phyloP scores from a whole-genome alignment of 2,888 invertebrate species.

The Stenolophus ochropezus region DNA sequence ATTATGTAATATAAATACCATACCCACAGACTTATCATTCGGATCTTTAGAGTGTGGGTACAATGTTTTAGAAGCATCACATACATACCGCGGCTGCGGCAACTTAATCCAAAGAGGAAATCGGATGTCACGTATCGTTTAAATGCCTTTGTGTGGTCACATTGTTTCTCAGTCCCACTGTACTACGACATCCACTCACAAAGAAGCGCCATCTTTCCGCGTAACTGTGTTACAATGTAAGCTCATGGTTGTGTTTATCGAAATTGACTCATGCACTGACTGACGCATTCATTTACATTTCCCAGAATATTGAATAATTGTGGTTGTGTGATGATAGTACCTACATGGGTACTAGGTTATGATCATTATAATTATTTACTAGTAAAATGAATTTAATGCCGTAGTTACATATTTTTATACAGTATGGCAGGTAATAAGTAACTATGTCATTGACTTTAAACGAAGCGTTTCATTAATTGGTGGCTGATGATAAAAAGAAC shows the following conservation, averaged over 20 bases:
- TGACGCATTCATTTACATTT: too few species aligned
- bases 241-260: background rate
- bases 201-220: background rate
- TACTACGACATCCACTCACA: background rate
- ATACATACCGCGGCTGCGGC: slow-evolving; percentile 16
- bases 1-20: background rate
- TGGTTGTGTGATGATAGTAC: background rate
- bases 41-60: background rate
- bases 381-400: too few species aligned
- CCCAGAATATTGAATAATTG: background rate
- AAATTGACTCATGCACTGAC: background rate
- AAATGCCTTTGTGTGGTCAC: slow-evolving; percentile 52
- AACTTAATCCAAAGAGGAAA: slow-evolving; percentile 50
- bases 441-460: too few species aligned
- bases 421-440: too few species aligned
- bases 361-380: background rate
- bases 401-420: too few species aligned
- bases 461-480: too few species aligned
- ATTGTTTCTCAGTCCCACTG: slow-evolving; percentile 46
- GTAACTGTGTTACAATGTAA: background rate
- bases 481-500: too few species aligned
- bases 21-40: background rate
- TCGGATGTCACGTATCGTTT: slow-evolving; percentile 56
- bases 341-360: background rate
- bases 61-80: background rate